These are phyloP conservation scores for Sebastes alutus DNA, from an alignment of 2,797 vertebrate genomes.

Conservation along the genomic window DNA sequence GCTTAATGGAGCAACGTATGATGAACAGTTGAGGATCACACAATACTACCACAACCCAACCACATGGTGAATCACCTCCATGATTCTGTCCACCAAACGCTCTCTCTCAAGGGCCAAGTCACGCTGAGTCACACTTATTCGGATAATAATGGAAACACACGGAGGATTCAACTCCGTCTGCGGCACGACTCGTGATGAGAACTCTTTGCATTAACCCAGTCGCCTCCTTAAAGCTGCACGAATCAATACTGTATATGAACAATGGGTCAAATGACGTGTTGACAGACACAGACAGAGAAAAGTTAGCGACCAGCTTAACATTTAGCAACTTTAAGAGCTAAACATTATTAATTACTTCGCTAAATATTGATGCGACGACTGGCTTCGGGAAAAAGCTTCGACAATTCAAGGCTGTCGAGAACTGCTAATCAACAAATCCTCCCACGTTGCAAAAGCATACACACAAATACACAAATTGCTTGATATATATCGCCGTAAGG, in stretches of 20 bases:
- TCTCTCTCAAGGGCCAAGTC: slow-evolving; percentile 43
- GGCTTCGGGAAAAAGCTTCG: not conserved
- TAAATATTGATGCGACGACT: not conserved
- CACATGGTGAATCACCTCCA: slow-evolving; percentile 53
- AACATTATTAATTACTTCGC: not conserved
- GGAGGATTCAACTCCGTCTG: not conserved
- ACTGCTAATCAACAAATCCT: slow-evolving; percentile 10
- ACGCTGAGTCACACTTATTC: slow-evolving; percentile 45
- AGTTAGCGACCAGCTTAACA: not conserved
- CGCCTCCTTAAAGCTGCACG: not conserved
- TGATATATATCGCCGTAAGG: not conserved
- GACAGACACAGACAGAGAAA: not conserved
- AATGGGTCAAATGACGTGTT: not conserved
- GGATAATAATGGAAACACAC: slow-evolving; percentile 37
- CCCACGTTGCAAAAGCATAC: not conserved
- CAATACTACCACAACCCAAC: slow-evolving; percentile 8
- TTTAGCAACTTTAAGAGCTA: not conserved
- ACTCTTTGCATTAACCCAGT: not conserved
- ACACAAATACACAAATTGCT: not conserved
- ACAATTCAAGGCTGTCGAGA: not conserved
- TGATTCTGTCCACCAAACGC: slow-evolving; percentile 27
- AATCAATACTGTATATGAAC: not conserved
- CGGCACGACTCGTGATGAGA: not conserved
- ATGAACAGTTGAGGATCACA: slow-evolving; percentile 46
- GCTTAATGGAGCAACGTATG: slow-evolving; percentile 52